These are phyloP conservation scores for Exephanes ischioxanthus DNA, from an alignment of 2,888 invertebrate species.

Conservation along the genomic window DNA sequence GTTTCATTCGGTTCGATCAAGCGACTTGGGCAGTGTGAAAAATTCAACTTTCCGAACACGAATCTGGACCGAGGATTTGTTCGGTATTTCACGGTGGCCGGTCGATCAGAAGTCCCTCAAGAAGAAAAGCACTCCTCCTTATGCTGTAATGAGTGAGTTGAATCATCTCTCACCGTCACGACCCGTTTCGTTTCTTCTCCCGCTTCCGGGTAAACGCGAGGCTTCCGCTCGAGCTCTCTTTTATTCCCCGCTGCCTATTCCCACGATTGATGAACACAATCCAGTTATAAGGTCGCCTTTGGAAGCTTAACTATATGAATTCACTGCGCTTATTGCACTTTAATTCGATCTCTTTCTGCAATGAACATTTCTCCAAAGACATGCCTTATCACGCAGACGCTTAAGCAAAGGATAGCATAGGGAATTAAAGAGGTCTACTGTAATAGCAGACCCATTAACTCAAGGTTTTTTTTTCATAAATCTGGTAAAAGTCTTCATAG, in stretches of 20 bases:
- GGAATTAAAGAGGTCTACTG: not conserved
- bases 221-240: constrained; percentile 25
- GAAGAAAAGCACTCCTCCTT: constrained; percentile 21
- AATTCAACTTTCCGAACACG: not conserved
- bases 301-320: constrained; percentile 35
- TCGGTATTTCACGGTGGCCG: not conserved
- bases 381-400: not conserved
- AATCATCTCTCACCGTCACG: constrained; percentile 24
- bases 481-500: not conserved
- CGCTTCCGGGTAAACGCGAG: not conserved
- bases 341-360: not conserved
- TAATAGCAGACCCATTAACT: not conserved
- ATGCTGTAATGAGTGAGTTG: constrained; percentile 21
- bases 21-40: not conserved
- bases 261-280: constrained; percentile 53
- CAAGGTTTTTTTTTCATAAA: not conserved
- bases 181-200: constrained; percentile 22
- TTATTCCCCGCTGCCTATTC: constrained; percentile 10
- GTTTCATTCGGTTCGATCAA: not conserved
- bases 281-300: constrained; percentile 29
- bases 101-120: constrained; percentile 29
- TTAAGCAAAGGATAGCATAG: not conserved
- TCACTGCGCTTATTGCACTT: constrained; percentile 47
- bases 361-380: not conserved
- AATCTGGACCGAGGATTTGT: constrained; percentile 1